Conservation (phyloP, 2,797 vertebrate species). For the Anguilla megastoma region DNA sequence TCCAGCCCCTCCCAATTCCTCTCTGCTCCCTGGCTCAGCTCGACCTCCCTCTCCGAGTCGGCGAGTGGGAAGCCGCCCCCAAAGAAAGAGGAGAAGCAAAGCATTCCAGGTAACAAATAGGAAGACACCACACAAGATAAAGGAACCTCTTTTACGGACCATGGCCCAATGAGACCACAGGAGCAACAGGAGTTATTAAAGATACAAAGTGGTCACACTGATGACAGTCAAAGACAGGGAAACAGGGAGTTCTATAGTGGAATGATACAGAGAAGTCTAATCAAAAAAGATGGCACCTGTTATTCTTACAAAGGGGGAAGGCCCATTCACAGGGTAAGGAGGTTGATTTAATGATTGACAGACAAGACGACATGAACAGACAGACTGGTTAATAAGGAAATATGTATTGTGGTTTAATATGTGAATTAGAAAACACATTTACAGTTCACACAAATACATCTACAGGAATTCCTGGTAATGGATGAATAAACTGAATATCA, state of each 20-base stretch:
- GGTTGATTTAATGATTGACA: conserved; percentile 11
- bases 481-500: background rate
- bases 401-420: conserved; percentile 22
- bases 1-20: conserved; percentile 67
- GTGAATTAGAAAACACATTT: background rate
- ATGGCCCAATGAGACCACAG: conserved; percentile 70
- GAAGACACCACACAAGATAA: conserved; percentile 85
- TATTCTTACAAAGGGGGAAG: background rate
- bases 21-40: conserved; percentile 73
- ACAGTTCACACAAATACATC: background rate
- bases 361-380: conserved; percentile 22
- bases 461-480: background rate
- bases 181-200: conserved; percentile 52
- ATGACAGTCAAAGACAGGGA: conserved; percentile 29
- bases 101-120: conserved; percentile 92
- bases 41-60: conserved; percentile 68
- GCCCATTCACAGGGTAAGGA: background rate
- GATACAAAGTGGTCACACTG: conserved; percentile 40
- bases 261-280: conserved; percentile 11
- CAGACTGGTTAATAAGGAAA: conserved; percentile 16
- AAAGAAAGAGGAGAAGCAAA: conserved; percentile 91
- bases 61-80: conserved; percentile 80
- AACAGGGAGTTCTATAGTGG: conserved; percentile 40
- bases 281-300: background rate
- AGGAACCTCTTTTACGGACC: conserved; percentile 86